Percentiles rank a stretch among this genome's conserved stretches.
Conservation (phyloP, 2,113 vertebrate genomes). For the Austrofundulus limnaeus region DNA sequence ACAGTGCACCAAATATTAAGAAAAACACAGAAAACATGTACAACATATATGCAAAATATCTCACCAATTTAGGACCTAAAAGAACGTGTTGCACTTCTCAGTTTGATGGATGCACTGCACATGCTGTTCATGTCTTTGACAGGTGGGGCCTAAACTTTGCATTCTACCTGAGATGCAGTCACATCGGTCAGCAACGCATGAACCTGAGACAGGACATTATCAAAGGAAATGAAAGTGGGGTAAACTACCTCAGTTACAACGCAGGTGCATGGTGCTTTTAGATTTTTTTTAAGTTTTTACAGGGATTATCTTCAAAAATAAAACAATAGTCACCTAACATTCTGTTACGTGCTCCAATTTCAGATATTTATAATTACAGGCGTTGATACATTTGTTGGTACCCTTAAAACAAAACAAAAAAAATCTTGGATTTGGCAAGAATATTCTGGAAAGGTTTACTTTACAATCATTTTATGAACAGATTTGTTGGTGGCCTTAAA, state of each 20-base stretch:
- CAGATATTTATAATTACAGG: constrained; percentile 4
- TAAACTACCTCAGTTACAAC: constrained; percentile 52
- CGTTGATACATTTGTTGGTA: too few relatives aligned
- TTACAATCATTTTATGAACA: too few relatives aligned
- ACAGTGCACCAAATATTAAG: constrained; percentile 82
- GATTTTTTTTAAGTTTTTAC: constrained; percentile 21
- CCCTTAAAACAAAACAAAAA: too few relatives aligned
- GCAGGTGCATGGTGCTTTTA: constrained; percentile 38
- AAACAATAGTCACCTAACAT: constrained; percentile 38
- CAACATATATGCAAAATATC: constrained; percentile 76
- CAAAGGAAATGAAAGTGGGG: constrained; percentile 54
- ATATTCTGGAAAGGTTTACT: too few relatives aligned
- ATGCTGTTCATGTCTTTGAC: constrained; percentile 55
- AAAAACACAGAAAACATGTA: constrained; percentile 80
- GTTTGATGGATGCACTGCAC: constrained; percentile 52
- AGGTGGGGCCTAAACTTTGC: constrained; percentile 71
- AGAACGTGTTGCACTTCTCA: constrained; percentile 42
- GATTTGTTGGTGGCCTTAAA: too few relatives aligned
- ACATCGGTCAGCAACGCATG: constrained; percentile 65
- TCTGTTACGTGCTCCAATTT: constrained; percentile 19
- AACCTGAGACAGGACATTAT: constrained; percentile 75
- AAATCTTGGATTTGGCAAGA: too few relatives aligned
- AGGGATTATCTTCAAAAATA: constrained; percentile 41
- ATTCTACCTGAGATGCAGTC: constrained; percentile 83
- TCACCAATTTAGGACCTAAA: constrained; percentile 62